Base-by-base conservation (phyloP, 2,888 invertebrate species). In the Euproctis similis region DNA sequence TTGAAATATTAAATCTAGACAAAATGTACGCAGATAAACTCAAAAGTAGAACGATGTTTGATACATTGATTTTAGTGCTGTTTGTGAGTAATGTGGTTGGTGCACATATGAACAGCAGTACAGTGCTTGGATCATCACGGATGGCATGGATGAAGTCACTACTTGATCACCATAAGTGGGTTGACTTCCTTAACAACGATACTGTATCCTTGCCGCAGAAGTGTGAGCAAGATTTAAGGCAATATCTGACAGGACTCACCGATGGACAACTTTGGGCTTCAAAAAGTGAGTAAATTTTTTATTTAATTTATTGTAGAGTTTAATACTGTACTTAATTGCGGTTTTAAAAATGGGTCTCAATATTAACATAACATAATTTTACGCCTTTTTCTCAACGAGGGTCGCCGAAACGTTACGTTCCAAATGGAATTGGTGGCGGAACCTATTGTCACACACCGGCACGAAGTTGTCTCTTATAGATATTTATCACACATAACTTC, bases 201-300 rank as follows among this genome's bases (percentile, higher is more conserved):
- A 82, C 81, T n/a, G 30, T 63, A 13, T 49, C 62, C 1, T 41
- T 80, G 23, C 61, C 73, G n/a, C 33, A 44, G 8, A 71, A 77
- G 65, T 56, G 90, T 86, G 30, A 78, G 87, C 31, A 81, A 55
- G 61, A 89, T 80, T 45, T 92, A 85, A 53, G 84, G 85, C 54
- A 73, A 76, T 84, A 84, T 37, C 39, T 82, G 56, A 70, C 76
- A 12, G 89, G 89, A 0, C 75, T 94, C 9, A 85, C 86, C 38
- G 86, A 87, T 29, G 92, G 90, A 30, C 86, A 88, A 42, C 75
- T 89, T 22, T 94, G 94, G 94, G 94, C 94, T 6, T 89, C 91
- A 17, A 90, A 89, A 82, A 91, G 94, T 94, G 65, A 90, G 91
- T 89, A 21, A 19, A 2, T 23, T 2, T 12, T 12, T 23, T n/a